Conservation (phyloP, 2,888 invertebrate genomes). For the Eutolmus rufibarbis region DNA sequence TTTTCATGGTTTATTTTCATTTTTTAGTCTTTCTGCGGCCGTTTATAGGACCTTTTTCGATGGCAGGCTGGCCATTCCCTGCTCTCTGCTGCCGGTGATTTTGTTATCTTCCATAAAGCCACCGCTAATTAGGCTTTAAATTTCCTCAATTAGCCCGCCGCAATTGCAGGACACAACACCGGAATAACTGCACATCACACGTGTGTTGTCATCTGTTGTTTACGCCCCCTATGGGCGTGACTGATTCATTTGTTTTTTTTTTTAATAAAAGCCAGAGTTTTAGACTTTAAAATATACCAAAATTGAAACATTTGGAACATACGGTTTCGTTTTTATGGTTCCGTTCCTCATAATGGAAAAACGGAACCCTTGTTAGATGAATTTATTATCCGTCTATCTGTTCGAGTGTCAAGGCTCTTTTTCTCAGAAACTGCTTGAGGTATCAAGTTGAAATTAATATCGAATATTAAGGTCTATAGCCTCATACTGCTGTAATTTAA, state of each 20-base stretch:
- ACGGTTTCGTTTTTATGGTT: no score
- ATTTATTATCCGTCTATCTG: no score
- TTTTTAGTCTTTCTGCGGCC: neutral
- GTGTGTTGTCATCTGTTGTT: neutral
- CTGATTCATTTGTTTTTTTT: neutral
- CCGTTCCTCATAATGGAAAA: no score
- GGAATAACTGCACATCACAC: neutral
- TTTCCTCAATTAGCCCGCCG: constrained; percentile 12
- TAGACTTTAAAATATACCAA: no score
- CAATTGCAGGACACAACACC: neutral
- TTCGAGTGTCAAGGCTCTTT: no score
- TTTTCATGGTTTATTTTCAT: neutral
- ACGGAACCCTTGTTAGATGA: no score
- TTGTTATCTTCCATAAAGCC: constrained; percentile 23
- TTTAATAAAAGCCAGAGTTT: no score
- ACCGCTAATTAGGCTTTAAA: constrained; percentile 28
- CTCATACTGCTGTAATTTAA: no score
- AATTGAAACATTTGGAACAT: no score
- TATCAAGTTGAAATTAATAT: no score
- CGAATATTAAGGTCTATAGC: no score
- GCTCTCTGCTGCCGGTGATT: neutral
- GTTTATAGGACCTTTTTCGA: neutral
- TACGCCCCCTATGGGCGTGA: neutral
- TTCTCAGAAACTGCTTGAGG: no score
- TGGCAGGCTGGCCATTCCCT: neutral